phyloP scores from a whole-genome alignment of 2,113 vertebrate genomes.

The Cavia aperea region DNA sequence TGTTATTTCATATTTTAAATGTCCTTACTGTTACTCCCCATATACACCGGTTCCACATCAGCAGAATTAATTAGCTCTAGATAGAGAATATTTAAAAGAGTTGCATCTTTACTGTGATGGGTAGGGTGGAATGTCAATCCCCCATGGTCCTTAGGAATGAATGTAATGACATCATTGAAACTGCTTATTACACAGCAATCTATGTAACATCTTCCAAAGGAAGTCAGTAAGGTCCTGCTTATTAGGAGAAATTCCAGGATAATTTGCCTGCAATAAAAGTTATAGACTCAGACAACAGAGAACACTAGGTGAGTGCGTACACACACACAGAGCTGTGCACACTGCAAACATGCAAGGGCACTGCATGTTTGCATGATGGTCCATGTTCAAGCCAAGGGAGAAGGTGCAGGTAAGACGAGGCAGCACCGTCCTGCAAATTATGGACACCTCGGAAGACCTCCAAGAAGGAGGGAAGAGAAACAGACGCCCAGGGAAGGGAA shows the following conservation, averaged over 20 bases:
- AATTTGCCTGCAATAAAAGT: neutral
- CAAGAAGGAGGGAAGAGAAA: neutral
- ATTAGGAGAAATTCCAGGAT: neutral
- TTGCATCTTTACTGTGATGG: neutral
- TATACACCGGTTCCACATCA: neutral
- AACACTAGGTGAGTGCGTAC: neutral
- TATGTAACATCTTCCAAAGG: neutral
- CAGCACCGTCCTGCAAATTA: neutral
- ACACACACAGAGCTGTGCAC: neutral
- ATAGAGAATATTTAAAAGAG: neutral
- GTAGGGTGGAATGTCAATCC: neutral
- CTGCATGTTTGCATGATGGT: neutral
- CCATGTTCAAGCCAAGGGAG: neutral
- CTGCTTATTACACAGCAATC: neutral
- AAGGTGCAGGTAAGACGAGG: neutral
- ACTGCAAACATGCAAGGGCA: neutral
- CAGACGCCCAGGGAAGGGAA: too few species aligned
- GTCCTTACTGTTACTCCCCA: neutral
- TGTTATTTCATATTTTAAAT: slow-evolving; percentile 1
- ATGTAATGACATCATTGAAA: neutral
- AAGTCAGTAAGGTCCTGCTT: neutral
- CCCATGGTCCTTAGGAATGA: neutral
- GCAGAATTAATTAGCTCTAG: neutral
- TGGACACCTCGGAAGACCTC: neutral
- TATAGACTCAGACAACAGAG: neutral